Percentiles rank a stretch among this genome's conserved stretches.
Evolutionary conservation across 2,113 vertebrate genomes (phyloP).

Genomic region (Capricornis sumatraensis): DNA sequence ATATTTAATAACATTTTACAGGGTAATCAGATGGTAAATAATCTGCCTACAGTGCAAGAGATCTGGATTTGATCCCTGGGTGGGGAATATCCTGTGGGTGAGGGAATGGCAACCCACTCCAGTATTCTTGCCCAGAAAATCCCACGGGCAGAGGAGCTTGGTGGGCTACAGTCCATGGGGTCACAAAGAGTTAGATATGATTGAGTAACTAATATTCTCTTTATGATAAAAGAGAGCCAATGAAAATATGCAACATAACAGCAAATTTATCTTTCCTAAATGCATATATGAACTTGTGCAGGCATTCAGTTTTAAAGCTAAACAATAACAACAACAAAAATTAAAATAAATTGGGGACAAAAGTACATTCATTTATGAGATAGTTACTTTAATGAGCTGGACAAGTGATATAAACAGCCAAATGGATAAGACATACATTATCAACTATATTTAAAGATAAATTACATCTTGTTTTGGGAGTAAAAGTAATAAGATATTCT

Average conservation of each 20-base stretch:
- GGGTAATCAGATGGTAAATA: not conserved
- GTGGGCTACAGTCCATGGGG: not conserved
- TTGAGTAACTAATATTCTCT: not conserved
- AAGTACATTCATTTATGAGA: not conserved
- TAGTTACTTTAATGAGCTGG: not conserved
- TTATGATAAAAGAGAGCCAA: not conserved
- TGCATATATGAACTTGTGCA: not conserved
- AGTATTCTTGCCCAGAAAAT: not conserved
- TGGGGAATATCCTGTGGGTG: not conserved
- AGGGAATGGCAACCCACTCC: not conserved
- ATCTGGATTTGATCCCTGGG: not conserved
- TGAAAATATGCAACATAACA: not conserved
- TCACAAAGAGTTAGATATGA: not conserved
- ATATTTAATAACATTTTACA: not conserved
- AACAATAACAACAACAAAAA: not conserved
- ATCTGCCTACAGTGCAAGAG: not conserved
- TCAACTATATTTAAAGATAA: not conserved
- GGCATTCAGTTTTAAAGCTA: not conserved
- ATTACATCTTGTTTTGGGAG: not conserved
- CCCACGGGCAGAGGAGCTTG: not conserved
- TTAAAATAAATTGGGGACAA: not conserved
- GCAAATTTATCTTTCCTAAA: not conserved
- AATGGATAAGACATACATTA: not conserved
- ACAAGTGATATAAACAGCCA: not conserved
- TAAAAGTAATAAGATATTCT: not conserved